Conservation (phyloP, 2,888 invertebrate species). For the Allacma fusca region DNA sequence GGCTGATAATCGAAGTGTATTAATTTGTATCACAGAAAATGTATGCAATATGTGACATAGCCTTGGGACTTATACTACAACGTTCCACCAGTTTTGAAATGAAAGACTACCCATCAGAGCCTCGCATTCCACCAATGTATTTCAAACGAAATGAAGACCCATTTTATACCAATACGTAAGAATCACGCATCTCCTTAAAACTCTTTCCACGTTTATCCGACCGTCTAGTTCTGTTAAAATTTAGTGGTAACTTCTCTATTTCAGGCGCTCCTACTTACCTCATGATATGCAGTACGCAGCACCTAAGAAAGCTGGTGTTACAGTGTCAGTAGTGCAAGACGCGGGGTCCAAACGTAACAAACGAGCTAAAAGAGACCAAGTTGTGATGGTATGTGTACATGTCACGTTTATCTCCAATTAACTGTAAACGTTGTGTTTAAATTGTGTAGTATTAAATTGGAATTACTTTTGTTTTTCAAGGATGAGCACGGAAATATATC, state of each 20-base stretch:
- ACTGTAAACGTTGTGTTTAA: too few species aligned
- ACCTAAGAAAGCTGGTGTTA: conserved; percentile 64
- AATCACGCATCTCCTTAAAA: conserved; percentile 62
- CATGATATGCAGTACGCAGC: conserved; percentile 74
- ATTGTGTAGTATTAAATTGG: background rate
- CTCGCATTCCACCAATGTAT: conserved; percentile 89
- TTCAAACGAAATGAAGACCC: conserved; percentile 75
- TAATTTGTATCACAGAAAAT: conserved; percentile 76
- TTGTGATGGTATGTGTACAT: conserved; percentile 42
- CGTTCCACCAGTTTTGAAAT: conserved; percentile 87
- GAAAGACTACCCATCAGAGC: conserved; percentile 87
- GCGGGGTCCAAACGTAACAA: conserved; percentile 44
- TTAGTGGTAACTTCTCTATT: conserved; percentile 21
- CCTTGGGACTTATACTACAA: conserved; percentile 86
- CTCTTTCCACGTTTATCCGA: too few species aligned
- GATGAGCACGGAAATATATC: conserved; percentile 61
- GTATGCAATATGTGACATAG: conserved; percentile 95
- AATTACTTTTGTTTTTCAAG: conserved; percentile 17
- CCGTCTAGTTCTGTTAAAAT: background rate
- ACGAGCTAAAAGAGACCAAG: conserved; percentile 38
- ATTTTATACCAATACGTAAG: conserved; percentile 74
- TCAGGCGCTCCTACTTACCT: conserved; percentile 73
- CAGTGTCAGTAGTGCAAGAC: conserved; percentile 61
- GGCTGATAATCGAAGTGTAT: conserved; percentile 19
- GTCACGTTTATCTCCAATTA: background rate